Conservation (phyloP, 1,140 invertebrate species). For the Drosophila dunni region DNA sequence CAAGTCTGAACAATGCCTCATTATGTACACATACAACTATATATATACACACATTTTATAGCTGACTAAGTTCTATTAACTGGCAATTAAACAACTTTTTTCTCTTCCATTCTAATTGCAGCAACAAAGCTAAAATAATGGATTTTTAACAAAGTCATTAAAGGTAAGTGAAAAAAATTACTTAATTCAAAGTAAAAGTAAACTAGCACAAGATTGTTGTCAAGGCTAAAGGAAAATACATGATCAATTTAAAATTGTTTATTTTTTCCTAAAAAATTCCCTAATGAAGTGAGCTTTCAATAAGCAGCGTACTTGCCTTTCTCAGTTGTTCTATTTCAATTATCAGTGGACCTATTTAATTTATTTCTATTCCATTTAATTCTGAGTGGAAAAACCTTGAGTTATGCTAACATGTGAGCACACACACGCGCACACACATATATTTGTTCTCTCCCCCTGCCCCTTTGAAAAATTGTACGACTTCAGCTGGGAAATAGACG, state of each 20-base stretch:
- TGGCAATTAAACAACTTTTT: conserved; percentile 39
- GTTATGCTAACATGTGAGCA: conserved; percentile 5
- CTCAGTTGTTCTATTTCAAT: background rate
- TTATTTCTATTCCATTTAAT: conserved; percentile 7
- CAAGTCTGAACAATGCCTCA: conserved; percentile 25
- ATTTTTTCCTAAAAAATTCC: background rate
- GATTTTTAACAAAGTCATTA: conserved; percentile 73
- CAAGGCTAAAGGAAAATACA: background rate
- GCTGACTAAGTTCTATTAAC: conserved; percentile 14
- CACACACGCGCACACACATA: background rate
- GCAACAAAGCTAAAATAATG: conserved; percentile 69
- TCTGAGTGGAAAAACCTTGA: conserved; percentile 46
- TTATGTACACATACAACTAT: conserved; percentile 11
- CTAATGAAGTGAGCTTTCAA: too few relatives aligned
- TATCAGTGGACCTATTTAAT: background rate
- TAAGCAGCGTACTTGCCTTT: background rate
- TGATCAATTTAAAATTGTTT: conserved; percentile 5
- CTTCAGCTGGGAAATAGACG: conserved; percentile 30
- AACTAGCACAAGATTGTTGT: conserved; percentile 2
- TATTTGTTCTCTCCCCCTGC: background rate
- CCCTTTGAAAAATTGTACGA: conserved; percentile 34
- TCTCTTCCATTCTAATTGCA: conserved; percentile 57
- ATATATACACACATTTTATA: conserved; percentile 1
- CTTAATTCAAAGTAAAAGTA: conserved; percentile 3
- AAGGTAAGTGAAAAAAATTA: conserved; percentile 54